Evolutionary conservation across 2,888 invertebrate species (phyloP).

Genomic region (Apamea crenata): DNA sequence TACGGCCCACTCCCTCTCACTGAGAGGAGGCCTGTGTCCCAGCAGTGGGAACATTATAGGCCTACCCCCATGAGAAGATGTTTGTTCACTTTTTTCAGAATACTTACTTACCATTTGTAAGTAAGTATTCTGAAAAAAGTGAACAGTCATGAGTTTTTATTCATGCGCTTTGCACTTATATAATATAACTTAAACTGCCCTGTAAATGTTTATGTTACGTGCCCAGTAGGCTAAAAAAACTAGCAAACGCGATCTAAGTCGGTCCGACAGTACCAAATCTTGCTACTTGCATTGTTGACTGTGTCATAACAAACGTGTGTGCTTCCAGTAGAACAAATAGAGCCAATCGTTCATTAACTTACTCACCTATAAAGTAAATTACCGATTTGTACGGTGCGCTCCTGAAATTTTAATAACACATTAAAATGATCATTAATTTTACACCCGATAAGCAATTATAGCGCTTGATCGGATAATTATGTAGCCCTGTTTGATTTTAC

Average conservation of each 20-base stretch:
- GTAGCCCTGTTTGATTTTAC: constrained; percentile 53
- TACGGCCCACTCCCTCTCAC: too few species aligned
- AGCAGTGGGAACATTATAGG: too few species aligned
- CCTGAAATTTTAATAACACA: constrained; percentile 69
- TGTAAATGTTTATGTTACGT: not conserved
- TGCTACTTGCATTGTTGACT: constrained; percentile 20
- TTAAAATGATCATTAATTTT: constrained; percentile 75
- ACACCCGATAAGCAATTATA: constrained; percentile 76
- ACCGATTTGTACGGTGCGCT: constrained; percentile 57
- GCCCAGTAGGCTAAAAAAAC: not conserved
- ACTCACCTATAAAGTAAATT: constrained; percentile 60
- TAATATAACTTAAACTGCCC: not conserved
- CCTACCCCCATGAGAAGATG: too few species aligned
- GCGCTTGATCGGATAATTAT: constrained; percentile 72
- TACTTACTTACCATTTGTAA: too few species aligned
- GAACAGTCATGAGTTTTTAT: too few species aligned
- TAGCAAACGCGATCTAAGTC: not conserved
- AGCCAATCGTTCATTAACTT: constrained; percentile 48
- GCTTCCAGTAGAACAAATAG: constrained; percentile 52
- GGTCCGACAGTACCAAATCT: constrained; percentile 4
- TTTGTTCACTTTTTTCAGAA: too few species aligned
- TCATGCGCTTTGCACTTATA: too few species aligned
- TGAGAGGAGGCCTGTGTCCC: too few species aligned
- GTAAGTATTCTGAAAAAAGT: too few species aligned
- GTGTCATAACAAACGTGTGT: constrained; percentile 22